Percentiles rank a stretch among this genome's conserved stretches.
Evolutionary conservation across 2,797 vertebrate species (phyloP).

Genomic region (Spinus olivaceus): DNA sequence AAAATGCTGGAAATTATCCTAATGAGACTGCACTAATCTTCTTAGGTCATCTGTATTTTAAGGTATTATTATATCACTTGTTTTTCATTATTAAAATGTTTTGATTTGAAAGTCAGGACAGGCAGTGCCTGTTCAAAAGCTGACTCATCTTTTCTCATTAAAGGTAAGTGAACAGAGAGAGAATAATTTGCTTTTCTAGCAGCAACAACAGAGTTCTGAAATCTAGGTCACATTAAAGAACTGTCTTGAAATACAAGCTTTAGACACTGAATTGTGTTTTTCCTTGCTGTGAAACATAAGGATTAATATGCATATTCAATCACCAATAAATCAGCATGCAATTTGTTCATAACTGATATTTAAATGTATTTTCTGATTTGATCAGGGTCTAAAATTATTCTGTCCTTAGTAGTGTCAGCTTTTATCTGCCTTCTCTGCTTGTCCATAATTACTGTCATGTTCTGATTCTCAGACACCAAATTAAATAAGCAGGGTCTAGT

Average conservation of each 20-base stretch:
- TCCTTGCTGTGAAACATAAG: neutral
- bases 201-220: conserved; percentile 68
- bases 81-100: conserved; percentile 68
- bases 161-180: conserved; percentile 54
- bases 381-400: neutral
- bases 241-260: neutral
- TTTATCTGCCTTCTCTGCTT: neutral
- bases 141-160: conserved; percentile 70
- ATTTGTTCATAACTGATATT: neutral
- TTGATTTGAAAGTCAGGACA: conserved; percentile 59
- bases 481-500: neutral
- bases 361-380: neutral
- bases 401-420: neutral
- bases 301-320: neutral
- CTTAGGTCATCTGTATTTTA: conserved; percentile 46
- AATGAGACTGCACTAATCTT: conserved; percentile 25
- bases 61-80: conserved; percentile 14
- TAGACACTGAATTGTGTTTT: neutral
- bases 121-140: conserved; percentile 45
- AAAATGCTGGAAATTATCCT: conserved; percentile 36
- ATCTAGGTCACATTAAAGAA: conserved; percentile 73
- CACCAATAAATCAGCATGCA: neutral
- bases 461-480: neutral
- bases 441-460: neutral
- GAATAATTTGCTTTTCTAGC: conserved; percentile 62